A percentile compares a stretch with the other conserved stretches of the same genome.
phyloP scores from a whole-genome alignment of 37 sponge, comb jelly and placozoan genomes.

The Spongia lamella region DNA sequence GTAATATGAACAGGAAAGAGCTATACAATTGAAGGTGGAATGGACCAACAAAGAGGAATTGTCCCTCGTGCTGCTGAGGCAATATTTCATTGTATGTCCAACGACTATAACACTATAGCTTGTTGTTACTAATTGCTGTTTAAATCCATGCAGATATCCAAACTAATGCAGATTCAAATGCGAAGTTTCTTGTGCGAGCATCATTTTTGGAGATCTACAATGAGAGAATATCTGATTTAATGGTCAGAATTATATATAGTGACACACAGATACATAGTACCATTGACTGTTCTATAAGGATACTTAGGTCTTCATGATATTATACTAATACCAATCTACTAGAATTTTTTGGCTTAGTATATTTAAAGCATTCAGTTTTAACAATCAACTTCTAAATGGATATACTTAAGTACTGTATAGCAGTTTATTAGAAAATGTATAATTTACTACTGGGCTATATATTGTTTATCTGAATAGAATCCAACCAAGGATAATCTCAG shows the following conservation, averaged over 20 bases:
- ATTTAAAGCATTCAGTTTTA: no score
- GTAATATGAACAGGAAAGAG: constrained; percentile 89
- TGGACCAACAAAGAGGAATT: constrained; percentile 56
- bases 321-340: no score
- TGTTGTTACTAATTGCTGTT: not conserved
- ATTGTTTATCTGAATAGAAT: no score
- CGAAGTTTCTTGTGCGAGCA: constrained; percentile 75
- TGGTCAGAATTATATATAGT: constrained; percentile 48
- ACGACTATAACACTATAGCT: not conserved
- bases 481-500: constrained; percentile 53
- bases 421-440: not conserved
- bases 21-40: constrained; percentile 70
- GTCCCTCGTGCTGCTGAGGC: constrained; percentile 82
- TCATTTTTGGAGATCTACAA: constrained; percentile 91
- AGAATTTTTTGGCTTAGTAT: no score
- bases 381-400: no score
- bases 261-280: not conserved
- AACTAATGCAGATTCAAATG: constrained; percentile 47
- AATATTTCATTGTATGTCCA: constrained; percentile 79
- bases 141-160: constrained; percentile 75
- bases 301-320: no score
- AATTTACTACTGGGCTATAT: no score
- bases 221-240: constrained; percentile 80
- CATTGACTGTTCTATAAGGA: no score
- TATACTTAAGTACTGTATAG: no score